Percentiles rank a stretch among this genome's conserved stretches.
phyloP scores from a whole-genome alignment of 2,888 invertebrate genomes.

The Hermaeophaga mercurialis region DNA sequence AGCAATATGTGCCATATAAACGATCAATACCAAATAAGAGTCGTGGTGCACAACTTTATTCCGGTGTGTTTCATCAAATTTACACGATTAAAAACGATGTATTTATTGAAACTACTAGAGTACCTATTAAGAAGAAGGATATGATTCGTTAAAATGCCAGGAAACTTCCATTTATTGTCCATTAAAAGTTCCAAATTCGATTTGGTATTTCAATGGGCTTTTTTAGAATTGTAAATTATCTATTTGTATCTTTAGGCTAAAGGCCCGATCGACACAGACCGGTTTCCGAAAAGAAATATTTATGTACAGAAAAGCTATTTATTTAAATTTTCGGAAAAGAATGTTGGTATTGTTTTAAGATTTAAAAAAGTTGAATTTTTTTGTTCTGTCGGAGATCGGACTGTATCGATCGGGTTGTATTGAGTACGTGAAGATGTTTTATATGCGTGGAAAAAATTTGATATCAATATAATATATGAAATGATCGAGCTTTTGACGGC shows the following conservation, averaged over 20 bases:
- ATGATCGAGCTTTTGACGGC: conserved; percentile 60
- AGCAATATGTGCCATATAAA: conserved; percentile 43
- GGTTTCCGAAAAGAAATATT: conserved; percentile 21
- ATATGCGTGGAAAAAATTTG: conserved; percentile 57
- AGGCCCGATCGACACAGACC: conserved; percentile 17
- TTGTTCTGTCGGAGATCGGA: background rate
- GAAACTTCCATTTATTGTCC: conserved; percentile 50
- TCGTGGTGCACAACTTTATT: conserved; percentile 25
- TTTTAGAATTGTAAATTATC: conserved; percentile 49
- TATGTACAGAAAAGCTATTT: conserved; percentile 41
- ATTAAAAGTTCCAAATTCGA: conserved; percentile 13
- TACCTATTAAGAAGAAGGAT: conserved; percentile 56
- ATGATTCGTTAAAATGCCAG: conserved; percentile 51
- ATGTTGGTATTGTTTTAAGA: conserved; percentile 34
- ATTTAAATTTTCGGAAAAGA: conserved; percentile 31
- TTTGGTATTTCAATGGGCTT: conserved; percentile 28
- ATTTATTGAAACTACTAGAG: conserved; percentile 56
- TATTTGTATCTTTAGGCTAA: conserved; percentile 57
- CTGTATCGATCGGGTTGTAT: conserved; percentile 37
- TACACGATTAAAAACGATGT: conserved; percentile 41
- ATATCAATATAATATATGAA: conserved; percentile 57
- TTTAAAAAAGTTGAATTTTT: conserved; percentile 34
- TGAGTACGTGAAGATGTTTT: conserved; percentile 55
- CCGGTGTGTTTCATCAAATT: conserved; percentile 32
- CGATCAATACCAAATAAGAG: conserved; percentile 41